Conservation (phyloP, 2,797 vertebrate species). For the Etheostoma nigrum region DNA sequence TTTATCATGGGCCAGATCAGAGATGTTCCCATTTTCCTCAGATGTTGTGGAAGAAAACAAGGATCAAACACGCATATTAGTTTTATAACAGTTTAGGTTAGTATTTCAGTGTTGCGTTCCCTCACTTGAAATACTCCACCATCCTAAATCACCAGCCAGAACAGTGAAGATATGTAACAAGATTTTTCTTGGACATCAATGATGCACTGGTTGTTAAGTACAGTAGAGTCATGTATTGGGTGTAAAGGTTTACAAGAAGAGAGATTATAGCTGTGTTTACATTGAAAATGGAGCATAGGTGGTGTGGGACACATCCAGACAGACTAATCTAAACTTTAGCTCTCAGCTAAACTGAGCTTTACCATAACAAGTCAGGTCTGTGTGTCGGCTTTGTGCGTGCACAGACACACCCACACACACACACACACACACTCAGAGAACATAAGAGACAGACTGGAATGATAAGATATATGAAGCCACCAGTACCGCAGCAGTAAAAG, state of each 20-base stretch:
- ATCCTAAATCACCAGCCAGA: constrained; percentile 17
- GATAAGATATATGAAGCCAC: constrained; percentile 63
- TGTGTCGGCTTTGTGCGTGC: constrained; percentile 40
- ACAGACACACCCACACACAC: constrained; percentile 11
- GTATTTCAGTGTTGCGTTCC: constrained; percentile 11
- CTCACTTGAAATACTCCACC: not conserved
- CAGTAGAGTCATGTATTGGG: constrained; percentile 7
- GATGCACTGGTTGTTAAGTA: not conserved
- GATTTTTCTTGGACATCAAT: constrained; percentile 18
- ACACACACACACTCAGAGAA: constrained; percentile 13
- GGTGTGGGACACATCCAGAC: constrained; percentile 12
- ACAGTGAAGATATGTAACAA: constrained; percentile 13
- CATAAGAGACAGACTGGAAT: constrained; percentile 43
- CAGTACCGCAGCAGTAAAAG: constrained; percentile 62
- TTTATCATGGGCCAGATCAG: not conserved
- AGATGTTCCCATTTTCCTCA: constrained; percentile 20
- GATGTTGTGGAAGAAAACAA: not conserved
- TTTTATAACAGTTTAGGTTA: not conserved
- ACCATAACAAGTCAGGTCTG: constrained; percentile 61
- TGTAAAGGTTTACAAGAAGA: constrained; percentile 21
- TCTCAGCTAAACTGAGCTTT: constrained; percentile 33
- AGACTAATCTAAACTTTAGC: constrained; percentile 11
- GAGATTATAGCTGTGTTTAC: constrained; percentile 40
- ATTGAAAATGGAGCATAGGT: constrained; percentile 4
- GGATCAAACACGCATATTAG: not conserved